These are phyloP conservation scores for Synanceia verrucosa DNA, from an alignment of 2,797 vertebrate species.

Conservation along the genomic window DNA sequence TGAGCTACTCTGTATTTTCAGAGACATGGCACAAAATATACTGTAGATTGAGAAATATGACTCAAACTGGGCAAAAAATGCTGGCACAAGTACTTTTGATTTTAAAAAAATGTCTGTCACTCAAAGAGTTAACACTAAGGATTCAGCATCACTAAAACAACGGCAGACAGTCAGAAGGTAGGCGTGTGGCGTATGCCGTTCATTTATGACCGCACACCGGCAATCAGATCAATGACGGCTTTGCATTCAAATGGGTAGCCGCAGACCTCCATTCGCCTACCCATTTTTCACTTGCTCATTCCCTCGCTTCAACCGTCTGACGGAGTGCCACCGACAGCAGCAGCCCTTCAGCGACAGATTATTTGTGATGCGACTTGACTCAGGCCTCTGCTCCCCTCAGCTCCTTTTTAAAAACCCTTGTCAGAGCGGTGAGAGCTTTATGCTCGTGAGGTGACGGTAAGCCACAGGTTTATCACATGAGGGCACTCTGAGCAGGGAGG, in stretches of 20 bases:
- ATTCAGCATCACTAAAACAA: background rate
- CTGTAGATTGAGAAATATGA: too few relatives aligned
- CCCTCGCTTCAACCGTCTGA: constrained; percentile 27
- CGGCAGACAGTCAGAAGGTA: background rate
- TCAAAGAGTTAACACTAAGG: background rate
- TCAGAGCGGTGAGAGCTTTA: constrained; percentile 59
- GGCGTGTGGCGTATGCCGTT: background rate
- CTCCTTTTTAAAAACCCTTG: constrained; percentile 53
- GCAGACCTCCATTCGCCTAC: constrained; percentile 12
- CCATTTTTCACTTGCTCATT: constrained; percentile 58
- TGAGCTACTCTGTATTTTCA: too few relatives aligned
- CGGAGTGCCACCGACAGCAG: constrained; percentile 42
- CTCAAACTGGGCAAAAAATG: too few relatives aligned
- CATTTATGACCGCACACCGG: constrained; percentile 1
- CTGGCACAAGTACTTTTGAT: too few relatives aligned
- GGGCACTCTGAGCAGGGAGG: constrained; percentile 22
- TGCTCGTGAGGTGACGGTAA: constrained; percentile 48
- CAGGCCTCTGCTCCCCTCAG: constrained; percentile 30
- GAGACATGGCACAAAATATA: too few relatives aligned
- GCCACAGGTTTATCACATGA: constrained; percentile 46
- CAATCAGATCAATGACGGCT: constrained; percentile 62
- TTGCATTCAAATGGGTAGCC: constrained; percentile 63
- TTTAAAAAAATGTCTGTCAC: too few relatives aligned
- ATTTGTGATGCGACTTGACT: constrained; percentile 63
- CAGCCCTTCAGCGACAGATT: constrained; percentile 55